Base-by-base conservation (phyloP, 2,797 vertebrate genomes). In the Potorous gilbertii region DNA sequence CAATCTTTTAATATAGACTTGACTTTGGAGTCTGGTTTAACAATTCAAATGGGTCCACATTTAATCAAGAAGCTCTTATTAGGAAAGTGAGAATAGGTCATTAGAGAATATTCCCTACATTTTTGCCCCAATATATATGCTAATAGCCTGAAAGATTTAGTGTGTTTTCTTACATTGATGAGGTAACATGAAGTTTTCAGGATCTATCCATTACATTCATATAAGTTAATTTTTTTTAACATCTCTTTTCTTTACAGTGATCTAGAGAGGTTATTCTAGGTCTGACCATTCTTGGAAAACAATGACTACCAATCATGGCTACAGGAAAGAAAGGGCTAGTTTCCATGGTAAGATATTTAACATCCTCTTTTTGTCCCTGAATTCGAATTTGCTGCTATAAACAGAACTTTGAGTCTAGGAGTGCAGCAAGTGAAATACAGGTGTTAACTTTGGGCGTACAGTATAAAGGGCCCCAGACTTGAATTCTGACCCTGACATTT, bases 1-100 rank as follows among this genome's bases (percentile, higher is more conserved):
- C 4, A 66, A 54, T 62, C 92, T 96, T 96, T 94, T 6, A 93
- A n/a, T 55, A 95, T 52, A 90, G 66, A 95, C 66, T 96, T 93
- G 29, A 5, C 57, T 91, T 92, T 31, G 0, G 50, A 57, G 10
- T 93, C 57, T 50, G 27, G 3, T 87, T 87, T 87, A 87, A 24
- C 74, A 87, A 87, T 87, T 27, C 8, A 24, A 87, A 50, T 27
- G 40, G 8, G 74, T 50, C 21, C 40, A 87, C 40, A 87, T 87
- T 87, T 87, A 46, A 87, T 87, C 40, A 50, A 87, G 40, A 27
- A 87, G 24, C 8, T 87, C 40, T 87, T 50, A 3, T 50, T 87
- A 87, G 74, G 31, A 46, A 87, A 87, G 3, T 24, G 10, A 50
- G 93, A 66, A 91, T 90, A 96, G 92, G 5, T 54, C 54, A 59